phyloP scores from a whole-genome alignment of 2,888 invertebrate genomes.

The Mellilla xanthometata region DNA sequence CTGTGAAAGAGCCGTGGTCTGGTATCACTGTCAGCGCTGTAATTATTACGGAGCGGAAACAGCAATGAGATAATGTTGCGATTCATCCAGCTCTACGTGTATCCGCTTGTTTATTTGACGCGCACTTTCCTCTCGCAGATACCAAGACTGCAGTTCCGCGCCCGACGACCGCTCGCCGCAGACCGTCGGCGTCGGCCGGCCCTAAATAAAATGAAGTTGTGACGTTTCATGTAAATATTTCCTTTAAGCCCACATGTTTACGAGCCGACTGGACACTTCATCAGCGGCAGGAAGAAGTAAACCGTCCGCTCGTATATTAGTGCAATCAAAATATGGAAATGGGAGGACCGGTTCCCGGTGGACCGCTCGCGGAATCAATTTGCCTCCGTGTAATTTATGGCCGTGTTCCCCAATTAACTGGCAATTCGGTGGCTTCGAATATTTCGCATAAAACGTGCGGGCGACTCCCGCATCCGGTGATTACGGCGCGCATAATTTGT shows the following conservation, averaged over 20 bases:
- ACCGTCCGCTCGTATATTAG: constrained; percentile 65
- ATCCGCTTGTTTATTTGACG: constrained; percentile 46
- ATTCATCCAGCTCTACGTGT: constrained; percentile 54
- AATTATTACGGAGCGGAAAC: constrained; percentile 65
- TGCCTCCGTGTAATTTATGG: constrained; percentile 71
- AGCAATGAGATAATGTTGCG: constrained; percentile 55
- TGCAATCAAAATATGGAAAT: constrained; percentile 78
- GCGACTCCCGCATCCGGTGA: constrained; percentile 82
- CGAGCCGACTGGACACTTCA: constrained; percentile 59
- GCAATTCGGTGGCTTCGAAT: constrained; percentile 81
- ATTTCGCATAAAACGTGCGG: constrained; percentile 79
- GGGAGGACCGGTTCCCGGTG: constrained; percentile 44
- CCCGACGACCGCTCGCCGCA: constrained; percentile 28
- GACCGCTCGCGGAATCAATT: constrained; percentile 69
- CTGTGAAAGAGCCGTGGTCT: no score
- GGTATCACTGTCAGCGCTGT: constrained; percentile 30
- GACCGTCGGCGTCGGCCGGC: no score
- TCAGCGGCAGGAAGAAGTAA: constrained; percentile 68
- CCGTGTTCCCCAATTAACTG: constrained; percentile 79
- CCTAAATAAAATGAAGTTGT: constrained; percentile 47
- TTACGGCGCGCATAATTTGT: constrained; percentile 77
- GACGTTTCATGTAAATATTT: constrained; percentile 50
- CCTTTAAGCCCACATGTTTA: constrained; percentile 56
- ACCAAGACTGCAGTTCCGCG: constrained; percentile 37
- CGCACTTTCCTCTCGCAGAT: constrained; percentile 44